Conservation (phyloP, 2,888 invertebrate genomes). For the Sipha maydis region DNA sequence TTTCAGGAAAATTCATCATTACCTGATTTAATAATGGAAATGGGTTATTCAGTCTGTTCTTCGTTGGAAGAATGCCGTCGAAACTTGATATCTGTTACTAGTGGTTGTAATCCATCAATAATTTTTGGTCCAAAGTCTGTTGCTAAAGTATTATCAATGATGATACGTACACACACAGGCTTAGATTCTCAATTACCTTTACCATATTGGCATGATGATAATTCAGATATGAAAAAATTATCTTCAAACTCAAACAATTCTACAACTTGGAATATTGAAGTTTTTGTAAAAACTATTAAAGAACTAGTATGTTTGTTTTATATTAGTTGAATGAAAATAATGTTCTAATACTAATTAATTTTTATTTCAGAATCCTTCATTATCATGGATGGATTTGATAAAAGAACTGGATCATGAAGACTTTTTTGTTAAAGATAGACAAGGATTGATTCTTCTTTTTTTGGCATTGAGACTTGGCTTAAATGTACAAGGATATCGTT, state of each 20-base stretch:
- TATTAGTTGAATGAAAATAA: neutral
- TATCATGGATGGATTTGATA: constrained; percentile 94
- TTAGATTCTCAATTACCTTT: constrained; percentile 67
- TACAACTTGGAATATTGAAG: constrained; percentile 90
- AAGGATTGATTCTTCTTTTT: constrained; percentile 83
- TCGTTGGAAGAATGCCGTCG: constrained; percentile 88
- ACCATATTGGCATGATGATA: constrained; percentile 45
- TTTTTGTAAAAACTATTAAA: constrained; percentile 91
- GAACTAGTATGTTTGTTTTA: constrained; percentile 74
- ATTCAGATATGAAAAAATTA: constrained; percentile 41
- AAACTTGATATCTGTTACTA: constrained; percentile 70
- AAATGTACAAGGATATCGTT: constrained; percentile 77
- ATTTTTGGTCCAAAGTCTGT: constrained; percentile 74
- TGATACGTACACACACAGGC: constrained; percentile 85
- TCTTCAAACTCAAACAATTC: constrained; percentile 65
- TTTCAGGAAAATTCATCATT: constrained; percentile 76
- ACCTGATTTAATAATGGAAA: constrained; percentile 89
- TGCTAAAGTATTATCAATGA: constrained; percentile 84
- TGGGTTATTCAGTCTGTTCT: constrained; percentile 89
- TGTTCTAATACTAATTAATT: neutral
- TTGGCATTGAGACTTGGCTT: constrained; percentile 84
- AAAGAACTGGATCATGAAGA: constrained; percentile 90
- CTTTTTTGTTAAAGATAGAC: constrained; percentile 87
- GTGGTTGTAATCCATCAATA: neutral
- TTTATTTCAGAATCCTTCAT: constrained; percentile 72